Evolutionary conservation across 2,797 vertebrate species (phyloP), one percentile per base, ranked within the genome.

Genomic region (Tamandua tetradactyla): DNA sequence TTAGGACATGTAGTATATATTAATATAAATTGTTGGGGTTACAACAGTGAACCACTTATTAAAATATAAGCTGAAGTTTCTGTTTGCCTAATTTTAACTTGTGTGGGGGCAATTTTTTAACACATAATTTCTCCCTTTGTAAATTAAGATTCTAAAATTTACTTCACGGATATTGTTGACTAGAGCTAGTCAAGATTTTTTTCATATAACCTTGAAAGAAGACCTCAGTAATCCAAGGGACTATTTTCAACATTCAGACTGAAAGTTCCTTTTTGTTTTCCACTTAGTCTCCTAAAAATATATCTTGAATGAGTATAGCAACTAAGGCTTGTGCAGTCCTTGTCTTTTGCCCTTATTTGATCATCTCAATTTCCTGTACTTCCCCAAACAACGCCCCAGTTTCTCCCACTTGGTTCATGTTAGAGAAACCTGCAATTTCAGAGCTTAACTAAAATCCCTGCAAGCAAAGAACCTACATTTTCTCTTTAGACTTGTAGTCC

Each of bases 41-140:
- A 62, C 30, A 76, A 59, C 47, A 89, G 57, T 32, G 79, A 66
- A 79, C 83, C 62, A 87, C 80, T 90, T 95, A 59, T 80, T 92
- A 92, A 96, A 95, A 84, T 94, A 13, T 75, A 89, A 94, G 37
- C 87, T 35, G 23, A 95, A 86, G 81, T 94, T 86, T 47, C 83
- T 91, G 12, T 72, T 96, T 57, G 64, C 72, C 57, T 91, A 80
- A 79, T 93, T 82, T 81, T 90, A 81, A 92, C 59, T 79, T 76
- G 25, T 76, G 25, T 71, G 42, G 71, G 42, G 79, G 52, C 66
- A 64, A 35, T 69, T 61, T 62, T 61, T 75, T 32, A 1, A 44
- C 86, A 42, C n/a, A 6, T 69, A 49, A 40, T 88, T 94, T 87
- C 32, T n/a, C 22, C n/a, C 44, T 94, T 83, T 93, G 72, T 74